Percentiles rank a stretch among this genome's conserved stretches.
Conservation (phyloP, 2,888 invertebrate species). For the Drosophila testacea region DNA sequence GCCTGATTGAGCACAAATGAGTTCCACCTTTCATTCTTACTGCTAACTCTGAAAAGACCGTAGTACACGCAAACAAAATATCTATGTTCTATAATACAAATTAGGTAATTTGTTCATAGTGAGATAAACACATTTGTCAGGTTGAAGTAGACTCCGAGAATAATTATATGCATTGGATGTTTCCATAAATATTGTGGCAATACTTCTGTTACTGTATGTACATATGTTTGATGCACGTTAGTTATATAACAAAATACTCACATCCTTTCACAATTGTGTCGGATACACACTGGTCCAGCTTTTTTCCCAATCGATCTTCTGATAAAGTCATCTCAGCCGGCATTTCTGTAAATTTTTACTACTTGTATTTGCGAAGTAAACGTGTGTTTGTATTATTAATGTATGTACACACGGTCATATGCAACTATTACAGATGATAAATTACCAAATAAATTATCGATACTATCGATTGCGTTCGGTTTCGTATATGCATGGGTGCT, state of each 20-base stretch:
- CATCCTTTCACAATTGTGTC: conserved; percentile 93
- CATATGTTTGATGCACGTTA: neutral
- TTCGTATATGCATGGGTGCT: neutral
- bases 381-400: conserved; percentile 4
- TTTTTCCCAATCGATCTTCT: conserved; percentile 88
- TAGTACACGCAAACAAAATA: too few species aligned
- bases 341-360: conserved; percentile 37
- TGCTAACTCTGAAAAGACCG: too few species aligned
- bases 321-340: conserved; percentile 27
- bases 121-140: neutral
- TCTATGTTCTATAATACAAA: too few species aligned
- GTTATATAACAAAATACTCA: conserved; percentile 85
- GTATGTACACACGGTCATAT: conserved; percentile 3
- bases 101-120: too few species aligned
- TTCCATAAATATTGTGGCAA: neutral
- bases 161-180: neutral
- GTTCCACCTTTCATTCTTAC: too few species aligned
- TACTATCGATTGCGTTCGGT: neutral
- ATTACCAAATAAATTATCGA: neutral
- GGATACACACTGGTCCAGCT: conserved; percentile 94
- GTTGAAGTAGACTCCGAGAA: neutral
- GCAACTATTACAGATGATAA: conserved; percentile 3
- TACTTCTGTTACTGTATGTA: neutral
- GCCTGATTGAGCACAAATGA: too few species aligned
- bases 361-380: neutral